Evolutionary conservation across 2,113 vertebrate genomes (phyloP), one percentile per base, ranked within the genome.

Genomic region (Amia ocellicauda): DNA sequence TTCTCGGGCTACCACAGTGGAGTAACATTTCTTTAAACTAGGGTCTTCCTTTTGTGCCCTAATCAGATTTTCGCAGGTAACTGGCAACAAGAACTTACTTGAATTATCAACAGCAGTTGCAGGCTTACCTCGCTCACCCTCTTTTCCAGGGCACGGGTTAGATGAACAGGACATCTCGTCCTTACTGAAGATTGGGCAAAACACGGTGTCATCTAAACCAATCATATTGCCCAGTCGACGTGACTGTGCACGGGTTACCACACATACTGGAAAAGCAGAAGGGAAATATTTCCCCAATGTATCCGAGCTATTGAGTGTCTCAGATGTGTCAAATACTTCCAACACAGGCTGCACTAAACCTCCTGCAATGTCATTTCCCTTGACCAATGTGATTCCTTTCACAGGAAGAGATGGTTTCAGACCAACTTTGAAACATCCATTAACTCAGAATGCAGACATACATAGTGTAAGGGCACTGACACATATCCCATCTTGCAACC

Each of bases 311-410:
- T 36, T 7, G 31, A 7, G 31, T 7, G 11, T 36, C 11, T 36
- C 1, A 27, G 28, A 3, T 5, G n/a, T 20, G 13, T 62, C 27
- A 7, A 52, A 27, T 2, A 62, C 49, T 20, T 62, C 47, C 17
- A 41, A 36, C 26, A 23, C 60, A 20, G 60, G 60, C 22, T 16
- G 16, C 19, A 62, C 49, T 19, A 40, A 52, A 3, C 60, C 49
- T 7, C 60, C 60, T 4, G 60, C 47, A 11, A 62, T 23, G 22
- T 62, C 47, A 29, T 53, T 40, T 4, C 47, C 45, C 47, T 52
- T 8, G 13, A 62, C 22, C 13, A 52, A 52, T 1, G 45, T 20
- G 10, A 62, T 28, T 3, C 60, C 60, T 28, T 53, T 53, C 14
- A 58, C 27, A 49, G 55, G 55, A 31, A 31, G 55, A 31, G 11